Evolutionary conservation across 2,113 vertebrate species (phyloP).

Genomic region (Oncorhynchus mykiss): DNA sequence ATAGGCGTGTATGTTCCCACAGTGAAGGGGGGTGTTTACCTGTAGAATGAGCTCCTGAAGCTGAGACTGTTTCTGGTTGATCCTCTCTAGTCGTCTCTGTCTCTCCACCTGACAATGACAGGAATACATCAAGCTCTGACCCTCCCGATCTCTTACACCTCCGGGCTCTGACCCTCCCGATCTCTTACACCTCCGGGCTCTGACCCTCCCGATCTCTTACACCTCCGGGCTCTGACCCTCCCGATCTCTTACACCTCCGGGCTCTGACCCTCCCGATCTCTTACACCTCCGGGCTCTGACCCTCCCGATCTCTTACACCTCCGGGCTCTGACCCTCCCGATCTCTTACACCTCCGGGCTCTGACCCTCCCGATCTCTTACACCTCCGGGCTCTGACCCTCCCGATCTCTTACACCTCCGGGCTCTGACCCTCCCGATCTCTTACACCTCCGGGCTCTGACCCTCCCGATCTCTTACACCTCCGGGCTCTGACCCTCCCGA

Average conservation of each 20-base stretch:
- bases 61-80: conserved; percentile 90
- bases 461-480: conserved; percentile 52
- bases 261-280: background rate
- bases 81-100: conserved; percentile 84
- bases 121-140: conserved; percentile 57
- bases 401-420: conserved; percentile 72
- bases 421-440: conserved; percentile 77
- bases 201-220: conserved; percentile 75
- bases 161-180: conserved; percentile 83
- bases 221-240: conserved; percentile 90
- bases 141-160: conserved; percentile 72
- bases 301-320: conserved; percentile 74
- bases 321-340: conserved; percentile 46
- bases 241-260: conserved; percentile 43
- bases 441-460: conserved; percentile 84
- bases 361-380: conserved; percentile 77
- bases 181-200: conserved; percentile 78
- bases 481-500: conserved; percentile 67
- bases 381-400: conserved; percentile 86
- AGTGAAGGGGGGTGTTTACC: conserved; percentile 57
- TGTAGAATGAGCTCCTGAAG: conserved; percentile 89
- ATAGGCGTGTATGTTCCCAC: background rate
- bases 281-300: conserved; percentile 81
- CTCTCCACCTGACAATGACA: conserved; percentile 77
- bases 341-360: conserved; percentile 76